Evolutionary conservation across 2,797 vertebrate species (phyloP), one percentile per base, ranked within the genome.

Genomic region (Peromyscus eremicus): DNA sequence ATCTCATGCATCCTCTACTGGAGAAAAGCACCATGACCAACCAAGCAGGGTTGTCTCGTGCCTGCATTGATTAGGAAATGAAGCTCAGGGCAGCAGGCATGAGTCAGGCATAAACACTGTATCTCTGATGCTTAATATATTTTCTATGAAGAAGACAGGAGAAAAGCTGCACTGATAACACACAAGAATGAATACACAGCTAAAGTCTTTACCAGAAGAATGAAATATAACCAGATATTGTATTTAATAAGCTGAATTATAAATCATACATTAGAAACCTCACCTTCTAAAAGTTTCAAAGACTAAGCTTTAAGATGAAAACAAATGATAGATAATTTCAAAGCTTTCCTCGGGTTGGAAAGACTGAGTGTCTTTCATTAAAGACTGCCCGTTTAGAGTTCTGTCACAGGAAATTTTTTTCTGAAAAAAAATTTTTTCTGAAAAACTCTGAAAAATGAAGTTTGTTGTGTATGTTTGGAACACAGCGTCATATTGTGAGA

Each of bases 271-370:
- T 64, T 76, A 76, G 21, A 82, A 94, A 75, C 13, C 12, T 29
- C 0, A 7, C 34, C 83, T 83, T 76, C 64, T 75, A 68, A 46
- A 68, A 68, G 16, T 32, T 82, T 93, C 1, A n/a, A 66, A 93
- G n/a, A 55, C 60, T 71, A 92, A 80, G 60, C 86, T 93, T 9
- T 95, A 79, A 70, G 27, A 27, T 62, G 79, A 91, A 88, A 84
- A 60, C 79, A 93, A 90, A 66, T 40, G 2, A 40, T 43, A 93
- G 29, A 43, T 66, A 79, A 46, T 68, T 94, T 88, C 79, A 86
- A 82, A 60, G 25, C 0, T 34, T 79, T 49, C n/a, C 80, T 93
- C 16, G 32, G 40, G 90, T 8, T 92, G 32, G n/a, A 87, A 66
- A 80, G 37, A 84, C 4, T 27, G 76, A 91, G 55, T 14, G 14